phyloP scores from a whole-genome alignment of 1,140 invertebrate species.

The Euschistus heros region DNA sequence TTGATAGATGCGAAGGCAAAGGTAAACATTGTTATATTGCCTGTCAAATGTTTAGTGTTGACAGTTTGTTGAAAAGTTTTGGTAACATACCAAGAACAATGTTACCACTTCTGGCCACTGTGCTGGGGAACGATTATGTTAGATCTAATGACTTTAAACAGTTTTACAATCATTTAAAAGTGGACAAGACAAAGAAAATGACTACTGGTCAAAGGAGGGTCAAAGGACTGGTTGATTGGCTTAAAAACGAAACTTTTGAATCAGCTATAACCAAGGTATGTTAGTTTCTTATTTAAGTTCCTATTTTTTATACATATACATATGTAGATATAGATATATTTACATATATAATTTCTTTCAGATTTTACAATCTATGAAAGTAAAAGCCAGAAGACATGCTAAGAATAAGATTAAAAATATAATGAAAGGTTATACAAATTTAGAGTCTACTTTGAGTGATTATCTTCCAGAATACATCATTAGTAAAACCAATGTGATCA shows the following conservation, averaged over 20 bases:
- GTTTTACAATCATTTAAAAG: constrained; percentile 56
- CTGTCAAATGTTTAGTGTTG: constrained; percentile 60
- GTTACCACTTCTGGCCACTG: constrained; percentile 64
- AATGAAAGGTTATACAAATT: constrained; percentile 49
- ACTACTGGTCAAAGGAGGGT: constrained; percentile 47
- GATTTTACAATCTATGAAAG: constrained; percentile 48
- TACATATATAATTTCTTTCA: constrained; percentile 18
- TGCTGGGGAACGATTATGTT: constrained; percentile 84
- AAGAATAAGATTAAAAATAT: constrained; percentile 46
- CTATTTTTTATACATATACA: background rate
- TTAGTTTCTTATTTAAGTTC: constrained; percentile 2
- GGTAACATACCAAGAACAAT: constrained; percentile 50
- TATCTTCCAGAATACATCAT: constrained; percentile 18
- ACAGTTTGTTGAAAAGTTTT: constrained; percentile 54
- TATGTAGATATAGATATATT: background rate
- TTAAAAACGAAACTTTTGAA: constrained; percentile 56
- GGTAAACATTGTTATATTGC: constrained; percentile 34
- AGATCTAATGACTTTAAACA: constrained; percentile 50
- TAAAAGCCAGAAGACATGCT: constrained; percentile 40
- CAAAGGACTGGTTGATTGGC: constrained; percentile 56
- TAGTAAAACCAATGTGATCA: constrained; percentile 32
- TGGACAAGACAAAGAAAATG: constrained; percentile 44
- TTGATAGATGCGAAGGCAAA: constrained; percentile 23
- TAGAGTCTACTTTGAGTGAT: constrained; percentile 32
- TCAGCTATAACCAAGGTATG: constrained; percentile 48